Conservation (phyloP, 2,888 invertebrate genomes). For the Drosophila flavopinicola region DNA sequence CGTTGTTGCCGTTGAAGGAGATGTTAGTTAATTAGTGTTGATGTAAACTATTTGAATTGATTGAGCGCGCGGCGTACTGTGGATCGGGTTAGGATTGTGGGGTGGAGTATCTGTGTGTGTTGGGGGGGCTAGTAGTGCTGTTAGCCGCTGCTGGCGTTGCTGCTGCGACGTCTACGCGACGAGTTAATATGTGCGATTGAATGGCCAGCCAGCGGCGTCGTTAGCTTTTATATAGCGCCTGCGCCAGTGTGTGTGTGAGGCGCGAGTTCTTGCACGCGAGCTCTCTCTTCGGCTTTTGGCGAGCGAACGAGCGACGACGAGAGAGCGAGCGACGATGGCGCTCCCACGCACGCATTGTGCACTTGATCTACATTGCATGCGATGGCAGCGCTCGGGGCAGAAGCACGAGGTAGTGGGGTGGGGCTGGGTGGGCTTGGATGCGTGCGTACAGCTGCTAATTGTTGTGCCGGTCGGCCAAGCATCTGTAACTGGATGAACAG, state of each 20-base stretch:
- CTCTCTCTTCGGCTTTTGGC: constrained; percentile 37
- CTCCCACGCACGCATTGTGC: constrained; percentile 55
- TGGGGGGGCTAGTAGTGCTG: constrained; percentile 28
- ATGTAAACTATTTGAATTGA: constrained; percentile 21
- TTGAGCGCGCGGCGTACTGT: constrained; percentile 35
- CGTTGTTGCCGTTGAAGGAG: constrained; percentile 17
- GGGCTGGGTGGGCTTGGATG: no score
- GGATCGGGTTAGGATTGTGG: constrained; percentile 3
- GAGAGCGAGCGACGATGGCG: constrained; percentile 4
- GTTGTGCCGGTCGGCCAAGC: constrained; percentile 40
- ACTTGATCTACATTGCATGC: constrained; percentile 55
- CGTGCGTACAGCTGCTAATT: no score
- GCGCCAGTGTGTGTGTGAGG: constrained; percentile 45
- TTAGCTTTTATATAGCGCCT: constrained; percentile 67
- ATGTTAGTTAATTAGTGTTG: constrained; percentile 47
- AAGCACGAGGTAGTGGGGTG: no score
- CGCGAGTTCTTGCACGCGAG: constrained; percentile 35
- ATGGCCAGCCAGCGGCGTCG: constrained; percentile 40
- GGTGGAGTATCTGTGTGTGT: no score
- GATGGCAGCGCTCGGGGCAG: no score
- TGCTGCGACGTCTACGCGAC: constrained; percentile 62
- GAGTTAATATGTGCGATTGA: constrained; percentile 72
- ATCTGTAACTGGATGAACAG: constrained; percentile 18
- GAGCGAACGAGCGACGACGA: constrained; percentile 10
- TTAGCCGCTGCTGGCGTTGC: constrained; percentile 25